Evolutionary conservation across 2,113 vertebrate species (phyloP).

Genomic region (Scalopus aquaticus): DNA sequence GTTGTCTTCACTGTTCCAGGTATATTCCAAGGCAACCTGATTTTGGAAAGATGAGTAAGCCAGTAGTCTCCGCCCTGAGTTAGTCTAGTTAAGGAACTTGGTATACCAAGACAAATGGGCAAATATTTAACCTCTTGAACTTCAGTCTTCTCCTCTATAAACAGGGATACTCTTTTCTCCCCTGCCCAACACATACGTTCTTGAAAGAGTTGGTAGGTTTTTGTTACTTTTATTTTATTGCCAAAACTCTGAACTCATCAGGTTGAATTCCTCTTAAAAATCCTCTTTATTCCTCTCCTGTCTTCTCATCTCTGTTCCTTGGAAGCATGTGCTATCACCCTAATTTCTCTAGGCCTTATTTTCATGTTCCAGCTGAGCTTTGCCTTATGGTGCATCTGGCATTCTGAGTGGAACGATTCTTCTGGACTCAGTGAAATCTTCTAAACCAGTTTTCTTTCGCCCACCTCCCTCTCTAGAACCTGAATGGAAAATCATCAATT

Average conservation of each 20-base stretch:
- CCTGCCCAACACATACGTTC: not conserved
- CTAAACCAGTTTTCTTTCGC: not conserved
- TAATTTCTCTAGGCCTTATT: not conserved
- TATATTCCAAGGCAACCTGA: not conserved
- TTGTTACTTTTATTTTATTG: not conserved
- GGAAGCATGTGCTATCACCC: not conserved
- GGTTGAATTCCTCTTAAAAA: not conserved
- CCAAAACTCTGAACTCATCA: not conserved
- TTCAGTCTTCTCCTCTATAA: not conserved
- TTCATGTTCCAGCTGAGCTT: not conserved
- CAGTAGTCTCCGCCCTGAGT: not conserved
- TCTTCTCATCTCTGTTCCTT: conserved; percentile 6
- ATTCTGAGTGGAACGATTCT: not conserved
- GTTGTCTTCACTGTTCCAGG: not conserved
- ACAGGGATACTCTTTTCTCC: not conserved
- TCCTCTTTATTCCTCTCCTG: not conserved
- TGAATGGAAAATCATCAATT: not conserved
- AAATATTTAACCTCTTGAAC: not conserved
- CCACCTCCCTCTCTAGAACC: not conserved
- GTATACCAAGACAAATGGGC: not conserved
- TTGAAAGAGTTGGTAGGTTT: not conserved
- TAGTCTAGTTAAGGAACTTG: not conserved
- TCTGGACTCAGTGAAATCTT: not conserved
- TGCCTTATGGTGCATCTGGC: not conserved
- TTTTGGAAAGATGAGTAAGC: not conserved